Percentiles rank a stretch among this genome's conserved stretches.
Conservation (phyloP, 2,113 vertebrate genomes). For the Atractosteus spatula region DNA sequence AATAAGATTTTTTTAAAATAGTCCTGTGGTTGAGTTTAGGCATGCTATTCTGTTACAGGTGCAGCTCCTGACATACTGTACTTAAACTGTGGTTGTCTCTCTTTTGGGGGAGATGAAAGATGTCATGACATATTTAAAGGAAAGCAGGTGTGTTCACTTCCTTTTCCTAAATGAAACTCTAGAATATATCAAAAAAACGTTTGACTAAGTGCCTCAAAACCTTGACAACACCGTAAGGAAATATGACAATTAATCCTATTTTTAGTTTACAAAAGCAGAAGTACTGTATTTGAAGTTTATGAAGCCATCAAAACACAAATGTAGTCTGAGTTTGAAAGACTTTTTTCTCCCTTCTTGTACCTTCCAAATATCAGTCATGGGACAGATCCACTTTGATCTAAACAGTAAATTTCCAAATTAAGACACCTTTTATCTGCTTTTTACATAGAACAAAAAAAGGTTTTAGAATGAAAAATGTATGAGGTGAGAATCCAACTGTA, state of each 20-base stretch:
- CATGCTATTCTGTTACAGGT: slow-evolving; percentile 29
- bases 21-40: too few species aligned
- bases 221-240: slow-evolving; percentile 25
- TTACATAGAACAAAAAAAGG: slow-evolving; percentile 30
- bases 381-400: slow-evolving; percentile 4
- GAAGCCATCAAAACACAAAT: slow-evolving; percentile 44
- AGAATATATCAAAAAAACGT: slow-evolving; percentile 27
- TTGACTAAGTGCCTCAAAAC: slow-evolving; percentile 19
- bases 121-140: slow-evolving; percentile 11
- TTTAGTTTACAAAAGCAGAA: slow-evolving; percentile 36
- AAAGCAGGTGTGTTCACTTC: slow-evolving; percentile 43
- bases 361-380: slow-evolving; percentile 2
- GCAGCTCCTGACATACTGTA: slow-evolving; percentile 31
- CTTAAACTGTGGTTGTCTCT: slow-evolving; percentile 35
- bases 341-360: slow-evolving; percentile 19
- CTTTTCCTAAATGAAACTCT: slow-evolving; percentile 34
- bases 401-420: slow-evolving; percentile 1
- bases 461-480: slow-evolving; percentile 28
- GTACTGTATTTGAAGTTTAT: slow-evolving; percentile 36
- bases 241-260: slow-evolving; percentile 24
- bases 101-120: slow-evolving; percentile 44
- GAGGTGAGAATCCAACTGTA: slow-evolving; percentile 24
- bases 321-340: slow-evolving; percentile 1
- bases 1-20: too few species aligned
- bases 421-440: too few species aligned